Conservation (phyloP, 2,888 invertebrate genomes). For the Acanthacorydalis orientalis region DNA sequence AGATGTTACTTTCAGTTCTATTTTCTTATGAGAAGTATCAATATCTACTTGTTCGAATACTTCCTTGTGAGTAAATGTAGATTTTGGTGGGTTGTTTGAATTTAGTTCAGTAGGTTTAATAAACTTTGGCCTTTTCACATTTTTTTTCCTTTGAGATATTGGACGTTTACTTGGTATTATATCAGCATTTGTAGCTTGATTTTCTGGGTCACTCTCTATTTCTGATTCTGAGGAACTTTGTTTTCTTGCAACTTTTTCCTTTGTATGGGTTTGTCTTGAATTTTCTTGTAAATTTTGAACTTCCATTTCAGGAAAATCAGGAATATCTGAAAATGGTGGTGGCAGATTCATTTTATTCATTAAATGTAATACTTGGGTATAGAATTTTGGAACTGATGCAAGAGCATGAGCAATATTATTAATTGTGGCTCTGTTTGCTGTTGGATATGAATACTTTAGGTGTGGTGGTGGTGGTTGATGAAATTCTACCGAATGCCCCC, state of each 20-base stretch:
- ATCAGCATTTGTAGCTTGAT: conserved; percentile 18
- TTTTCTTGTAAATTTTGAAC: conserved; percentile 13
- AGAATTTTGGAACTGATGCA: conserved; percentile 62
- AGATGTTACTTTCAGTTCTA: conserved; percentile 31
- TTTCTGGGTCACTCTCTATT: conserved; percentile 42
- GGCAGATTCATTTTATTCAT: conserved; percentile 92
- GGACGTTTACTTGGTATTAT: conserved; percentile 30
- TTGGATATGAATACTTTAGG: conserved; percentile 66
- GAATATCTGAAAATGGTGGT: conserved; percentile 50
- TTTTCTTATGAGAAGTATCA: conserved; percentile 28
- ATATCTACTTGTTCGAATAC: conserved; percentile 34
- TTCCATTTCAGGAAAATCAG: conserved; percentile 30
- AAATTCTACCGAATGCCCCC: conserved; percentile 42
- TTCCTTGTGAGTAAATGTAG: conserved; percentile 28
- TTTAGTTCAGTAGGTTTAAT: conserved; percentile 22
- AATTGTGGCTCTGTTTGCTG: conserved; percentile 51
- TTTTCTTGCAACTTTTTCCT: not conserved
- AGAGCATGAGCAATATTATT: conserved; percentile 64
- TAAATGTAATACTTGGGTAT: conserved; percentile 69
- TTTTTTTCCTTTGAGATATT: conserved; percentile 24
- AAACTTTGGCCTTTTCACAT: conserved; percentile 36
- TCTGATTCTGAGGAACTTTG: conserved; percentile 36
- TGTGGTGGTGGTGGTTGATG: conserved; percentile 61
- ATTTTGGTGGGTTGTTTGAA: conserved; percentile 8
- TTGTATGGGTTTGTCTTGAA: conserved; percentile 10